Evolutionary conservation across 2,797 vertebrate genomes (phyloP).

Genomic region (Percopsis omiscomaycus): DNA sequence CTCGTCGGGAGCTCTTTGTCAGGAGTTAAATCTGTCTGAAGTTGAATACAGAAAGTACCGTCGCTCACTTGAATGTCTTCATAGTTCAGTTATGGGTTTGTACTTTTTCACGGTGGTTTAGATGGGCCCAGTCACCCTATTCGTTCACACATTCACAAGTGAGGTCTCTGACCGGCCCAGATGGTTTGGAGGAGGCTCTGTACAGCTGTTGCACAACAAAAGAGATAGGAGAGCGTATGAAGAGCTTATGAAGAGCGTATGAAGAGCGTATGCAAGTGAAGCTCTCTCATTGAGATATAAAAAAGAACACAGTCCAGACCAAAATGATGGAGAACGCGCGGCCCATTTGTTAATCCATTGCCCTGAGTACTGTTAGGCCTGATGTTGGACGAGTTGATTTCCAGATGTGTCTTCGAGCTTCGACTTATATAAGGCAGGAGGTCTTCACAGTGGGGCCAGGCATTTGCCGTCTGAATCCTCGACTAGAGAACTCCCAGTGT

Average conservation of each 20-base stretch:
- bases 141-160: background rate
- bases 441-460: conserved; percentile 44
- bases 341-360: conserved; percentile 40
- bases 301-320: conserved; percentile 49
- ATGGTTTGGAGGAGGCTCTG: conserved; percentile 24
- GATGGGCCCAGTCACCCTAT: background rate
- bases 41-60: background rate
- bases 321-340: conserved; percentile 55
- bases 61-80: background rate
- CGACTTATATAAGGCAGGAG: conserved; percentile 63
- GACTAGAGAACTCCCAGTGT: conserved; percentile 59
- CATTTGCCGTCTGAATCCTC: conserved; percentile 33
- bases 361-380: conserved; percentile 46
- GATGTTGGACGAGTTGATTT: conserved; percentile 58
- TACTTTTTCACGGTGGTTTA: background rate
- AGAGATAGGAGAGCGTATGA: conserved; percentile 15
- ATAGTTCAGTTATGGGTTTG: background rate
- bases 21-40: background rate
- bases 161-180: background rate
- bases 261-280: conserved; percentile 21
- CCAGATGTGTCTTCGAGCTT: conserved; percentile 63
- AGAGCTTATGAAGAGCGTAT: background rate
- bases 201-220: conserved; percentile 37
- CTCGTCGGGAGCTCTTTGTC: conserved; percentile 32
- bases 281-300: conserved; percentile 30